Evolutionary conservation across 2,888 invertebrate species (phyloP).

Genomic region (Drosophila cognata): DNA sequence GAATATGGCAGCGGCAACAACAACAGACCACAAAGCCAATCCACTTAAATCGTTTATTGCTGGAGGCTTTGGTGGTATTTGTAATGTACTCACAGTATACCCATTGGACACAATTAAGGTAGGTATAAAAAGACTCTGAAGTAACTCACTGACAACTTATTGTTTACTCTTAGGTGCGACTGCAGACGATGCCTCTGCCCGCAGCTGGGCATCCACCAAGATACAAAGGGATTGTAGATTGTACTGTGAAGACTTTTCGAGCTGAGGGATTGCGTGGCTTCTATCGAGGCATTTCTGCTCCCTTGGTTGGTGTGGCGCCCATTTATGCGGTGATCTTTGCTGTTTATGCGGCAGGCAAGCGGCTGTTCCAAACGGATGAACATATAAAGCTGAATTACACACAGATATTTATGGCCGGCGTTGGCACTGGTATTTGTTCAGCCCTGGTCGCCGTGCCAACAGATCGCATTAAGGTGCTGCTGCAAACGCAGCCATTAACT

Average conservation of each 20-base stretch:
- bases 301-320: slow-evolving; percentile 97
- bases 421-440: slow-evolving; percentile 98
- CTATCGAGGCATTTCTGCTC: slow-evolving; percentile 96
- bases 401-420: slow-evolving; percentile 96
- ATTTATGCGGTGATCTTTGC: slow-evolving; percentile 98
- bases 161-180: slow-evolving; percentile 89
- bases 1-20: slow-evolving; percentile 17
- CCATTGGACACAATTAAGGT: slow-evolving; percentile 98
- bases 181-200: slow-evolving; percentile 97
- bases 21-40: slow-evolving; percentile 86
- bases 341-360: slow-evolving; percentile 97
- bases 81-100: slow-evolving; percentile 97
- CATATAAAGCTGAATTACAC: slow-evolving; percentile 88
- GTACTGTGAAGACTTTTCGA: slow-evolving; percentile 94
- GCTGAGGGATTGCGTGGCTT: slow-evolving; percentile 94
- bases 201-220: slow-evolving; percentile 90
- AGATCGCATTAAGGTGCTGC: slow-evolving; percentile 98
- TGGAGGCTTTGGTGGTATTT: slow-evolving; percentile 98
- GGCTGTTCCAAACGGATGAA: slow-evolving; percentile 88
- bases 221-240: slow-evolving; percentile 96
- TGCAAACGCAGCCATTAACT: slow-evolving; percentile 93
- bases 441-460: slow-evolving; percentile 99
- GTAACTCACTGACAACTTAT: background rate
- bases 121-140: slow-evolving; percentile 54
- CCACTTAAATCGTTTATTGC: slow-evolving; percentile 97